Conservation (phyloP, 2,888 invertebrate species). For the Altica lythri region DNA sequence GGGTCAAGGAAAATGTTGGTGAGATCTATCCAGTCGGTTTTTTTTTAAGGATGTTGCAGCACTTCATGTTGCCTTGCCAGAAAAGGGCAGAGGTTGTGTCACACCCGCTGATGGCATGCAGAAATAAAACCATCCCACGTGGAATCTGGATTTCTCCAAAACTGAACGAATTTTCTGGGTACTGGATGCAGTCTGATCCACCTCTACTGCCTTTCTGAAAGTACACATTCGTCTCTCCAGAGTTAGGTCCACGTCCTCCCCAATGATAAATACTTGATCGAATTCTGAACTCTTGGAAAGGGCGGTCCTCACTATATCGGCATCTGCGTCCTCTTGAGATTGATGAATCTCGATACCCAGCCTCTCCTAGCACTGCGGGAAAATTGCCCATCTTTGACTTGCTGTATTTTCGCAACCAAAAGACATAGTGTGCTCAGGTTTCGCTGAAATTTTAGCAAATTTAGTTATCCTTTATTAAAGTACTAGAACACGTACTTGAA, state of each 20-base stretch:
- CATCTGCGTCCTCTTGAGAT: background rate
- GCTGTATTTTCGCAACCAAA: too few relatives aligned
- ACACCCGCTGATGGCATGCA: too few relatives aligned
- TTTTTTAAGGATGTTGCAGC: background rate
- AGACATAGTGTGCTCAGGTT: too few relatives aligned
- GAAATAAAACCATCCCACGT: background rate
- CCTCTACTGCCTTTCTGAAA: constrained; percentile 16
- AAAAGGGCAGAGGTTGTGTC: too few relatives aligned
- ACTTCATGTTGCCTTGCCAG: background rate
- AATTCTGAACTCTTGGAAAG: background rate
- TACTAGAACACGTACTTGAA: too few relatives aligned
- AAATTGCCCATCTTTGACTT: too few relatives aligned
- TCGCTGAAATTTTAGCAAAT: too few relatives aligned
- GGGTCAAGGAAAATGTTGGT: background rate
- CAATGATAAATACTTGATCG: constrained; percentile 15
- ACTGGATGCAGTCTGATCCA: constrained; percentile 6
- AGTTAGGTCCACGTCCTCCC: too few relatives aligned
- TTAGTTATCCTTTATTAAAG: too few relatives aligned
- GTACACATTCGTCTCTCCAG: constrained; percentile 13
- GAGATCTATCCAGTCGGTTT: background rate
- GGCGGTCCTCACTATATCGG: background rate
- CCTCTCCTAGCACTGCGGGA: too few relatives aligned
- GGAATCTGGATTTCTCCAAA: background rate
- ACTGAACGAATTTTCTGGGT: background rate
- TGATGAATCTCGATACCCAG: background rate